These are phyloP conservation scores for Aphrocallistes beatrix DNA, from an alignment of 37 sponge, comb jelly and placozoan species.

Conservation along the genomic window DNA sequence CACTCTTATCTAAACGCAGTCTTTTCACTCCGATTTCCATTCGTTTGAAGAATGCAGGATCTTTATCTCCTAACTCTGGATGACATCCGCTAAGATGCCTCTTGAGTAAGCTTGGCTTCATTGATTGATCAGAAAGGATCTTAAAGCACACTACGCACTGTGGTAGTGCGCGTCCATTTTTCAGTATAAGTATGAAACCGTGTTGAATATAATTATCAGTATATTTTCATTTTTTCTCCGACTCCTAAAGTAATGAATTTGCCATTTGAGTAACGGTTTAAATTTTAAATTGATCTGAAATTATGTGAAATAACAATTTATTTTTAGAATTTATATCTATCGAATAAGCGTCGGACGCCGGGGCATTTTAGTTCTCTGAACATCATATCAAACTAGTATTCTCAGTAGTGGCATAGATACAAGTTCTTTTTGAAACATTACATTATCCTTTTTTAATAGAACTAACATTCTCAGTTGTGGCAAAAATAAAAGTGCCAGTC, in stretches of 20 bases:
- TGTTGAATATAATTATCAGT: constrained; percentile 6
- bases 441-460: too few relatives aligned
- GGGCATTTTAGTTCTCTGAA: too few relatives aligned
- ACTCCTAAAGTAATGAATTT: constrained; percentile 12
- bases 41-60: constrained; percentile 19
- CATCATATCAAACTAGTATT: too few relatives aligned
- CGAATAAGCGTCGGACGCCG: too few relatives aligned
- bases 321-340: too few relatives aligned
- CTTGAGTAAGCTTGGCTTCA: constrained; percentile 20
- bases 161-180: constrained; percentile 17
- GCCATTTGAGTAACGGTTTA: constrained; percentile 15
- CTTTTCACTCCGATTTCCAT: constrained; percentile 17
- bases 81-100: constrained; percentile 20
- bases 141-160: constrained; percentile 20
- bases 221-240: constrained; percentile 14
- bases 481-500: too few relatives aligned
- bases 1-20: constrained; percentile 15
- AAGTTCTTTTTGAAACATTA: too few relatives aligned
- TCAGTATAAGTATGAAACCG: constrained; percentile 17
- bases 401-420: too few relatives aligned
- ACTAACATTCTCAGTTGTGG: too few relatives aligned
- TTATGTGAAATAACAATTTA: too few relatives aligned
- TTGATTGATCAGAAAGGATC: constrained; percentile 12
- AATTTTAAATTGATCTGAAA: constrained; percentile 6
- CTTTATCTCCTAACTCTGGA: constrained; percentile 16